phyloP scores from a whole-genome alignment of 2,888 invertebrate genomes.

The Ametastegia equiseti region DNA sequence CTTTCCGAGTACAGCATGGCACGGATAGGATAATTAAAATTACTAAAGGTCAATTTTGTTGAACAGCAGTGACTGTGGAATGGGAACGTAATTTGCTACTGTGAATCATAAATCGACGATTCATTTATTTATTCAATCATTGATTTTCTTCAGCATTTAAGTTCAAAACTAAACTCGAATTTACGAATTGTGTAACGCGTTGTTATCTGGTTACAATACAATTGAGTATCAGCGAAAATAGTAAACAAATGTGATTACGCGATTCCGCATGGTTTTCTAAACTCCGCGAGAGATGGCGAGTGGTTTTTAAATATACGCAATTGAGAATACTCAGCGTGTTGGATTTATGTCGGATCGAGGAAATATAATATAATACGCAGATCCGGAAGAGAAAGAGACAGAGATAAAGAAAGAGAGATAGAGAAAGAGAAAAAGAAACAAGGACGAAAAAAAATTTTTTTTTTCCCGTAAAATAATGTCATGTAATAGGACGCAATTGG shows the following conservation, averaged over 20 bases:
- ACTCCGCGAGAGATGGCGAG: conserved; percentile 20
- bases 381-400: conserved; percentile 3
- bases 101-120: too few relatives aligned
- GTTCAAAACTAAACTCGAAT: not conserved
- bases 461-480: not conserved
- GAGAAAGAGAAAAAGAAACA: not conserved
- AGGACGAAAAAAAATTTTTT: not conserved
- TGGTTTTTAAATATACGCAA: too few relatives aligned
- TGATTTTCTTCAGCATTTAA: not conserved
- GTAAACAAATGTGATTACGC: conserved; percentile 19
- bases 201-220: not conserved
- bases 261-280: not conserved
- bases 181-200: not conserved
- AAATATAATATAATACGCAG: too few relatives aligned
- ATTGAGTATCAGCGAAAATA: not conserved
- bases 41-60: too few relatives aligned
- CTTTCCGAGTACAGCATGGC: conserved; percentile 30
- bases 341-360: too few relatives aligned
- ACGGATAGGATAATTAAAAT: not conserved
- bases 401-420: not conserved
- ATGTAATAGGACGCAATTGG: conserved; percentile 25
- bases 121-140: not conserved
- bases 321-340: too few relatives aligned
- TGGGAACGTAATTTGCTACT: too few relatives aligned
- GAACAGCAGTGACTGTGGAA: too few relatives aligned